A percentile compares a stretch with the other conserved stretches of the same genome.
Conservation (phyloP, 1,140 invertebrate species). For the Leucophenga varia region DNA sequence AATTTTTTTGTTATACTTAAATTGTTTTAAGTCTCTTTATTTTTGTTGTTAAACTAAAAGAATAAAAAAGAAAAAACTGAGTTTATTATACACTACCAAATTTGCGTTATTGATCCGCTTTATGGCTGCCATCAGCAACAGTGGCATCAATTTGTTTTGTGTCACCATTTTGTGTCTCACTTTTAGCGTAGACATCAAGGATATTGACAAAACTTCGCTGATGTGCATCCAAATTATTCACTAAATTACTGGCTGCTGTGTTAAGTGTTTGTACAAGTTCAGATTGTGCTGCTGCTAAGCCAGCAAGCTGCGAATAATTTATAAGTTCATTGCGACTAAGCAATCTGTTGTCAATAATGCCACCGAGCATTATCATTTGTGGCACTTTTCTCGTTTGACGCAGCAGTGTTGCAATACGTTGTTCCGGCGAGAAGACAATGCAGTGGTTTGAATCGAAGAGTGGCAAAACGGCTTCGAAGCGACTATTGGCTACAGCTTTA, state of each 20-base stretch:
- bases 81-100: no score
- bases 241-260: constrained; percentile 63
- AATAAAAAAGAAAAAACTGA: no score
- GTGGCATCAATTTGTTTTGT: no score
- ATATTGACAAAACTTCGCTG: constrained; percentile 67
- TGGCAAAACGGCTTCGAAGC: constrained; percentile 62
- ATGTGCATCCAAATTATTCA: constrained; percentile 67
- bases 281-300: constrained; percentile 62
- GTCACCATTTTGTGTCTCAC: no score
- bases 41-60: no score
- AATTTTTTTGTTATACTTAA: no score
- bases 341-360: constrained; percentile 67
- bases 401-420: constrained; percentile 60
- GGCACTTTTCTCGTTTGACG: constrained; percentile 65
- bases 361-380: constrained; percentile 67
- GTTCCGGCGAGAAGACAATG: constrained; percentile 66
- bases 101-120: no score
- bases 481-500: constrained; percentile 63
- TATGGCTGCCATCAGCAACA: no score
- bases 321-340: constrained; percentile 67
- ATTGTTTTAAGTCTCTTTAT: no score
- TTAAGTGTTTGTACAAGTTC: constrained; percentile 67
- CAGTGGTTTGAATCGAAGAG: constrained; percentile 63
- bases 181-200: constrained; percentile 61
- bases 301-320: constrained; percentile 64